A percentile compares a stretch with the other conserved stretches of the same genome.
Evolutionary conservation across 1,140 invertebrate genomes (phyloP).

Genomic region (Megathymus violae): DNA sequence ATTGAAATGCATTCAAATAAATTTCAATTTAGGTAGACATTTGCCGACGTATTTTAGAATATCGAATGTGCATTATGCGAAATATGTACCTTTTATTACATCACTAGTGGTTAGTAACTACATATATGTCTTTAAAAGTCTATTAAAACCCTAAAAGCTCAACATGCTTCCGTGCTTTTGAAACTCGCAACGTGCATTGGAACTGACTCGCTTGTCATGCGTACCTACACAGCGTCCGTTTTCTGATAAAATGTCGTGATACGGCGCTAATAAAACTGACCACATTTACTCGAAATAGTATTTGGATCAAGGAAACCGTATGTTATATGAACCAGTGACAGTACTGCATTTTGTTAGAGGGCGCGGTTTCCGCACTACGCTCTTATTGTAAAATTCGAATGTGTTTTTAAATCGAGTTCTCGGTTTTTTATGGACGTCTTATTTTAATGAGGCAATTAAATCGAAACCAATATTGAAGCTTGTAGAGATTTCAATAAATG

Average conservation of each 20-base stretch:
- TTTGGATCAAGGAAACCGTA: slow-evolving; percentile 33
- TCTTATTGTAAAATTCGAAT: slow-evolving; percentile 8
- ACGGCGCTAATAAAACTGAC: slow-evolving; percentile 23
- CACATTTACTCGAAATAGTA: slow-evolving; percentile 33
- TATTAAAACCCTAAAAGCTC: too few species aligned
- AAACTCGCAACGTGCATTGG: background rate
- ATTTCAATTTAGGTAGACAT: too few species aligned
- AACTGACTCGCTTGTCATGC: slow-evolving; percentile 22
- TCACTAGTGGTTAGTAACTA: too few species aligned
- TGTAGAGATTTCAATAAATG: background rate
- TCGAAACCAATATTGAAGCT: background rate
- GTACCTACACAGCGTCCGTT: slow-evolving; percentile 18
- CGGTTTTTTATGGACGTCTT: slow-evolving; percentile 13
- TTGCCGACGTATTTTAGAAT: too few species aligned
- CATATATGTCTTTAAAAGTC: too few species aligned
- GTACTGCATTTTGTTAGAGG: slow-evolving; percentile 30
- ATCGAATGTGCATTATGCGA: too few species aligned
- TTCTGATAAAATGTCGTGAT: slow-evolving; percentile 27
- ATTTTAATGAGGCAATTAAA: slow-evolving; percentile 17
- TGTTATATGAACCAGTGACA: slow-evolving; percentile 27
- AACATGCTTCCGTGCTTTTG: background rate
- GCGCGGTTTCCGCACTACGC: slow-evolving; percentile 22
- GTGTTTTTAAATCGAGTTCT: slow-evolving; percentile 6
- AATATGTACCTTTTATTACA: too few species aligned
- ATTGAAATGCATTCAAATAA: too few species aligned